These are phyloP conservation scores for Propithecus deckenii DNA, from an alignment of 2,797 vertebrate genomes.

Conservation along the genomic window DNA sequence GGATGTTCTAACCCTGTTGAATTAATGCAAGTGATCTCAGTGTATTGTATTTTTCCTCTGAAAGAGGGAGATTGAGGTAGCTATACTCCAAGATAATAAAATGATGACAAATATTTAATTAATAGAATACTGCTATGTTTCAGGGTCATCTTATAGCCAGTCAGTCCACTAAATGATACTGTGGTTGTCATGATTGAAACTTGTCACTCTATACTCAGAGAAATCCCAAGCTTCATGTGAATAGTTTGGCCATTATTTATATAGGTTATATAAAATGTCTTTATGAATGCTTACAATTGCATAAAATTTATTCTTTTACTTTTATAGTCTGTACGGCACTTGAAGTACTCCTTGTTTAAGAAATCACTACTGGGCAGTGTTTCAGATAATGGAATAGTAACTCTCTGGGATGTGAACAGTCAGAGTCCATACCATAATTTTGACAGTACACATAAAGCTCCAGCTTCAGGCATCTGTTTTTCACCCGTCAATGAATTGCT, in stretches of 20 bases:
- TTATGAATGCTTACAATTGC: not conserved
- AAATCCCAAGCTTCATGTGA: not conserved
- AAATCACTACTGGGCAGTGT: slow-evolving; percentile 94
- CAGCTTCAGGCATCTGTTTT: slow-evolving; percentile 94
- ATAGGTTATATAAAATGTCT: not conserved
- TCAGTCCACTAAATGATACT: not conserved
- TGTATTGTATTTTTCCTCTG: not conserved
- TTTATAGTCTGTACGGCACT: slow-evolving; percentile 92
- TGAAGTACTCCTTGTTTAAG: slow-evolving; percentile 93
- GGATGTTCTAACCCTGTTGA: not conserved
- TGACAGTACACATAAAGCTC: slow-evolving; percentile 93
- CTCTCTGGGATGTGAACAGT: slow-evolving; percentile 96
- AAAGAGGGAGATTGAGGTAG: not conserved
- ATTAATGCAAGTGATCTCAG: not conserved
- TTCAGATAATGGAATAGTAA: slow-evolving; percentile 93
- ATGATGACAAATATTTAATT: not conserved
- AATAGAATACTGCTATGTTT: not conserved
- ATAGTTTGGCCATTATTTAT: not conserved
- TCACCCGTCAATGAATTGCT: slow-evolving; percentile 96
- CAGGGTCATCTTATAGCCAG: not conserved
- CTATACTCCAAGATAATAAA: slow-evolving; percentile 10
- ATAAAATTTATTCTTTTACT: slow-evolving; percentile 63
- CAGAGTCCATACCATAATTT: slow-evolving; percentile 93
- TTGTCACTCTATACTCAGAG: not conserved
- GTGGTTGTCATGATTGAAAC: not conserved